phyloP scores from a whole-genome alignment of 2,113 vertebrate genomes.

The Proterorhinus semilunaris region DNA sequence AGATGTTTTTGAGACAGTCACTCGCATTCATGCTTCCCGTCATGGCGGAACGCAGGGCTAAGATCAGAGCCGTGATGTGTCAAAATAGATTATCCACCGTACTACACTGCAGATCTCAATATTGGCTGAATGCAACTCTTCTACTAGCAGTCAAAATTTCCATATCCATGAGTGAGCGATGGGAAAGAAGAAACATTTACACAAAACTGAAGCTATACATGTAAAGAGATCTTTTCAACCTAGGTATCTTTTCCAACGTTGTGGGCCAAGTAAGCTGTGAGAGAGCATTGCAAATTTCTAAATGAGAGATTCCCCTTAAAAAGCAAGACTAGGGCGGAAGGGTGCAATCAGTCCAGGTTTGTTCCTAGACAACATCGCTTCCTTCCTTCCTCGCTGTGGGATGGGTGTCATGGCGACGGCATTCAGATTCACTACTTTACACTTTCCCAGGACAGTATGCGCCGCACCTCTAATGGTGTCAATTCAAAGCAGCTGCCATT shows the following conservation, averaged over 20 bases:
- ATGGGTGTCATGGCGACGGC: constrained; percentile 61
- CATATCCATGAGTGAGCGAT: constrained; percentile 62
- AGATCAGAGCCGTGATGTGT: constrained; percentile 55
- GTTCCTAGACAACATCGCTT: constrained; percentile 70
- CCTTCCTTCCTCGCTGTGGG: constrained; percentile 71
- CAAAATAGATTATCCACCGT: constrained; percentile 48
- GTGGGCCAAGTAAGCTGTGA: constrained; percentile 52
- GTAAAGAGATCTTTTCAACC: constrained; percentile 51
- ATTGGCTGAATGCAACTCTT: constrained; percentile 50
- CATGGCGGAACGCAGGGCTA: constrained; percentile 58
- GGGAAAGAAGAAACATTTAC: constrained; percentile 68
- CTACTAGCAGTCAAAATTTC: constrained; percentile 50
- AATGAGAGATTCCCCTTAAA: constrained; percentile 64
- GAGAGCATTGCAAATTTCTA: constrained; percentile 52
- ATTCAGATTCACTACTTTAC: constrained; percentile 65
- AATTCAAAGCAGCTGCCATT: constrained; percentile 68
- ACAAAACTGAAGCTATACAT: constrained; percentile 58
- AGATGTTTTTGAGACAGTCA: constrained; percentile 57
- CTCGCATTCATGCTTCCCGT: constrained; percentile 59
- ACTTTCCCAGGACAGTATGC: constrained; percentile 73
- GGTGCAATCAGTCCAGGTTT: constrained; percentile 76
- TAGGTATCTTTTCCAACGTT: constrained; percentile 62
- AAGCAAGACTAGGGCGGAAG: constrained; percentile 62
- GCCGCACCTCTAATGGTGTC: constrained; percentile 62
- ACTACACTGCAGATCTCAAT: constrained; percentile 53